These are phyloP conservation scores for Onychostruthus taczanowskii DNA, from an alignment of 2,113 vertebrate species.

Conservation along the genomic window DNA sequence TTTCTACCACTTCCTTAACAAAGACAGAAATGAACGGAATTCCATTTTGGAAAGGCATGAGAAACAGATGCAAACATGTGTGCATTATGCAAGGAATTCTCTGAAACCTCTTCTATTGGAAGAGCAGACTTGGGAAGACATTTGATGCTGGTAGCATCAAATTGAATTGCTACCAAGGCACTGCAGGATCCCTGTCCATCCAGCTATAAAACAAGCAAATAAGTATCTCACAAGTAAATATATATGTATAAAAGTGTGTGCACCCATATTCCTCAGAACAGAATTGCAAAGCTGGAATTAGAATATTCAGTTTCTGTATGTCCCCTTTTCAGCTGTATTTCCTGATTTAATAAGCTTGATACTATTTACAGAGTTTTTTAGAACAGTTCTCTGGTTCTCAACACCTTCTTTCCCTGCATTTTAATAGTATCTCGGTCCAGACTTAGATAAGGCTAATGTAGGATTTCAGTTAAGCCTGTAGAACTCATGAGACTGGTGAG, in stretches of 20 bases:
- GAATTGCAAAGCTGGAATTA: not conserved
- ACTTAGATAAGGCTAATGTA: not conserved
- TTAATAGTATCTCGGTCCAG: not conserved
- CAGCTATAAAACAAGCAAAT: not conserved
- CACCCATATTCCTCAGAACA: not conserved
- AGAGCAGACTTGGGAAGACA: constrained; percentile 7
- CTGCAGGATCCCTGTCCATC: not conserved
- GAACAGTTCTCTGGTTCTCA: not conserved
- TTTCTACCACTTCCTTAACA: not conserved
- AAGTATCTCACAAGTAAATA: not conserved
- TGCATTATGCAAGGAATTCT: not conserved
- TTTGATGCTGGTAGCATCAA: not conserved
- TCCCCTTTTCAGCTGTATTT: not conserved
- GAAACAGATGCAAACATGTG: constrained; percentile 43
- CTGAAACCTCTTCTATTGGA: constrained; percentile 4
- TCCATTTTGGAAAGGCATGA: constrained; percentile 52
- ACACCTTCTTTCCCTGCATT: not conserved
- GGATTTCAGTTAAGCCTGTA: not conserved
- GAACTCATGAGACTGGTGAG: not conserved
- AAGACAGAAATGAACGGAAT: constrained; percentile 39
- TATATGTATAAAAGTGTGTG: not conserved
- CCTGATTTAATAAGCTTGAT: not conserved
- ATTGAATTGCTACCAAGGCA: not conserved
- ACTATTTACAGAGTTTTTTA: not conserved
- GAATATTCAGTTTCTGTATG: not conserved